Evolutionary conservation across 2,113 vertebrate genomes (phyloP).

Genomic region (Aegithalos caudatus): DNA sequence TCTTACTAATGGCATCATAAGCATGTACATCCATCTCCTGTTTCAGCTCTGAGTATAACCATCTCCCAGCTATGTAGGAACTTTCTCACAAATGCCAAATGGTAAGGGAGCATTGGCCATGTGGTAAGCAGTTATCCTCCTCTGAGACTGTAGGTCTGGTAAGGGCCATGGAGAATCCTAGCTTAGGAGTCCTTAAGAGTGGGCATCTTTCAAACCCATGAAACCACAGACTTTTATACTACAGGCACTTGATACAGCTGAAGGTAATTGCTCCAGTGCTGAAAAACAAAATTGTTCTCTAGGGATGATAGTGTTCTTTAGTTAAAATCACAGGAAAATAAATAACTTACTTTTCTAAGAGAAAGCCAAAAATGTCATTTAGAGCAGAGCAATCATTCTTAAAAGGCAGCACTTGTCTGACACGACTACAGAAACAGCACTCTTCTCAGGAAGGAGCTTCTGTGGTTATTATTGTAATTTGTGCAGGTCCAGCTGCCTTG

Average conservation of each 20-base stretch:
- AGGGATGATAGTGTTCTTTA: constrained; percentile 53
- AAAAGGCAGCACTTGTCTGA: constrained; percentile 57
- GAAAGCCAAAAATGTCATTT: constrained; percentile 60
- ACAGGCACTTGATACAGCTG: constrained; percentile 20
- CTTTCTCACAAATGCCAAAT: not conserved
- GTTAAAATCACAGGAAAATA: constrained; percentile 65
- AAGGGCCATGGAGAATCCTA: not conserved
- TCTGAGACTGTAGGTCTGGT: not conserved
- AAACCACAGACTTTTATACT: constrained; percentile 14
- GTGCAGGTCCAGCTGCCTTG: constrained; percentile 56
- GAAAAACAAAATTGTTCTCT: constrained; percentile 49
- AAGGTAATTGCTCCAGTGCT: constrained; percentile 44
- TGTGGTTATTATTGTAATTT: constrained; percentile 55
- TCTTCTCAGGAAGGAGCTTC: constrained; percentile 55
- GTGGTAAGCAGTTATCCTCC: not conserved
- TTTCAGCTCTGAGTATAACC: not conserved
- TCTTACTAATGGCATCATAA: not conserved
- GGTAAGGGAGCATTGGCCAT: not conserved
- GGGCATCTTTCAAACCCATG: not conserved
- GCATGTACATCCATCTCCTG: not conserved
- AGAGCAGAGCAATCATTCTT: constrained; percentile 64
- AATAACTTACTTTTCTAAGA: constrained; percentile 58
- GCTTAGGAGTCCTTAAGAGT: not conserved
- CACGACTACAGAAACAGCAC: constrained; percentile 25
- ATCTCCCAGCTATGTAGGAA: rapidly evolving